Evolutionary conservation across 2,888 invertebrate genomes (phyloP).

Genomic region (Epinotia nisella): DNA sequence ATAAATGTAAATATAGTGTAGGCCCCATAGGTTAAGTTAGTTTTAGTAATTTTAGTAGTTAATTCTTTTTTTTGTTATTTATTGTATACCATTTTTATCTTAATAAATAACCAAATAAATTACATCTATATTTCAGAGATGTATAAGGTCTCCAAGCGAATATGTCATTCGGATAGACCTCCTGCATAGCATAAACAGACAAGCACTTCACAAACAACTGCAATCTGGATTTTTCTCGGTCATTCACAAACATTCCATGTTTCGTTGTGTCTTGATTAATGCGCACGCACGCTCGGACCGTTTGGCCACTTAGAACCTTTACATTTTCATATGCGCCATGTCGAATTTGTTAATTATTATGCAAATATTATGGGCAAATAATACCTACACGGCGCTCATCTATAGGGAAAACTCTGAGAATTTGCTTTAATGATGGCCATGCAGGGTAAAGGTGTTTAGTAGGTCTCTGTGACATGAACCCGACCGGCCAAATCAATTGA

Average conservation of each 20-base stretch:
- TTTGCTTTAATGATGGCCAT: constrained; percentile 7
- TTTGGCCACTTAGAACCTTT: constrained; percentile 58
- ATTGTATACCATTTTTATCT: too few species aligned
- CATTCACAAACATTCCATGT: constrained; percentile 61
- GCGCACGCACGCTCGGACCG: constrained; percentile 69
- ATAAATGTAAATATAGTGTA: too few species aligned
- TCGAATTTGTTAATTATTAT: constrained; percentile 68
- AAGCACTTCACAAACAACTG: constrained; percentile 23
- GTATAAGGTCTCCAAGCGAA: too few species aligned
- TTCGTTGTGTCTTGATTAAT: constrained; percentile 73
- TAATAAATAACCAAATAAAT: too few species aligned
- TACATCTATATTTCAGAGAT: too few species aligned
- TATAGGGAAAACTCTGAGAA: constrained; percentile 47
- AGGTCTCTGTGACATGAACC: neutral
- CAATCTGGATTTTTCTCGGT: constrained; percentile 55
- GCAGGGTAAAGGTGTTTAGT: constrained; percentile 1
- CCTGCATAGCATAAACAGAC: constrained; percentile 14
- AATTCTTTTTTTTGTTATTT: too few species aligned
- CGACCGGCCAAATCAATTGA: neutral
- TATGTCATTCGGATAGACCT: too few species aligned
- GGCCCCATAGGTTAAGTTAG: too few species aligned
- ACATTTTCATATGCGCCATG: constrained; percentile 66
- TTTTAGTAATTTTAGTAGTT: too few species aligned
- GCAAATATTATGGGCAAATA: constrained; percentile 65
- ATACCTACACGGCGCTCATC: constrained; percentile 57